Percentiles rank a stretch among this genome's conserved stretches.
phyloP scores from a whole-genome alignment of 2,888 invertebrate species.

The Hyalella azteca region DNA sequence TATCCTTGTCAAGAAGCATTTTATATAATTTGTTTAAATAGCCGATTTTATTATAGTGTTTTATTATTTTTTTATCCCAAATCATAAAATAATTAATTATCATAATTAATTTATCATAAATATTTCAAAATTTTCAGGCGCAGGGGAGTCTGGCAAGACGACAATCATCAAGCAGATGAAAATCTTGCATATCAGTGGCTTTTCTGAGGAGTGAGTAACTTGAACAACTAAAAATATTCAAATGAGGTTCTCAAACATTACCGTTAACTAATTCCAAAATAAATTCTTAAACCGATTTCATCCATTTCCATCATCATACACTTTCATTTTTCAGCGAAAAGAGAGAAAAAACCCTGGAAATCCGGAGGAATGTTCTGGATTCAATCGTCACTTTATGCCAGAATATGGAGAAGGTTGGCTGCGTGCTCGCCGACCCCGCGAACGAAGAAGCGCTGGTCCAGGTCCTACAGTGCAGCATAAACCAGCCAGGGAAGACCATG shows the following conservation, averaged over 20 bases:
- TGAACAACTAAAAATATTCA: background rate
- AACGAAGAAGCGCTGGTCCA: background rate
- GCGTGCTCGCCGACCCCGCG: background rate
- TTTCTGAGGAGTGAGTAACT: slow-evolving; percentile 71
- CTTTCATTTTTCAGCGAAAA: slow-evolving; percentile 69
- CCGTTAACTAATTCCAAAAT: background rate
- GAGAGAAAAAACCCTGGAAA: slow-evolving; percentile 71
- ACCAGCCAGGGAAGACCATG: background rate
- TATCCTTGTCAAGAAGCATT: too few relatives aligned
- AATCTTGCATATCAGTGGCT: slow-evolving; percentile 81
- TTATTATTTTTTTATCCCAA: too few relatives aligned
- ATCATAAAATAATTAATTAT: too few relatives aligned
- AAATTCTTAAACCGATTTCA: background rate
- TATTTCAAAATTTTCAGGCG: slow-evolving; percentile 66
- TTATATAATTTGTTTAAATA: too few relatives aligned
- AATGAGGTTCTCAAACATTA: background rate
- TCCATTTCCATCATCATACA: background rate
- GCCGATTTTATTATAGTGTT: too few relatives aligned
- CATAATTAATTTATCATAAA: too few relatives aligned
- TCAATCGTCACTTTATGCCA: slow-evolving; percentile 72
- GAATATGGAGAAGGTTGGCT: slow-evolving; percentile 39
- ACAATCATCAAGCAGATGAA: slow-evolving; percentile 88
- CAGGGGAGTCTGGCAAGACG: slow-evolving; percentile 84
- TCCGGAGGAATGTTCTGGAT: slow-evolving; percentile 77
- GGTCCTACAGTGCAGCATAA: background rate